These are phyloP conservation scores for Gymnothorax javanicus DNA, from an alignment of 2,797 vertebrate species.

Conservation along the genomic window DNA sequence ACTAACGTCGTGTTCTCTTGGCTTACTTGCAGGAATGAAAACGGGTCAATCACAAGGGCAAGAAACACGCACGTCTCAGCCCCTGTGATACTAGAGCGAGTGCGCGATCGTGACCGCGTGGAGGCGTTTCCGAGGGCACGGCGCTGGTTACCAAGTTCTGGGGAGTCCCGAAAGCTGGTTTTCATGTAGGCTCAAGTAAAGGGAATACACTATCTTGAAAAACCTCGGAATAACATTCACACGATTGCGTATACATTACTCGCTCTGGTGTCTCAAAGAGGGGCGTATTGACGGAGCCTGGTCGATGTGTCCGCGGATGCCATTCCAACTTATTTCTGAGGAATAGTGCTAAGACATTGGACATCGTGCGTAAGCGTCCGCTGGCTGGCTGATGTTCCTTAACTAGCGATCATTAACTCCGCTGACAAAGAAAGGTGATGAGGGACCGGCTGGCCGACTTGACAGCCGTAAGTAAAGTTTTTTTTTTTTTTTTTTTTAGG, in stretches of 20 bases:
- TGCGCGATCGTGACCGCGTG: conserved; percentile 19
- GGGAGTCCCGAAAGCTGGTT: conserved; percentile 19
- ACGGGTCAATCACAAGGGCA: neutral
- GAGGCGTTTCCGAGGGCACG: conserved; percentile 19
- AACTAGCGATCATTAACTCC: neutral
- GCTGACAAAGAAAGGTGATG: conserved; percentile 60
- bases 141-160: neutral
- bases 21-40: neutral
- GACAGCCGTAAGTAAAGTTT: conserved; percentile 67
- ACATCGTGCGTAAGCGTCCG: conserved; percentile 8
- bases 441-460: conserved; percentile 81
- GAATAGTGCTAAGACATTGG: conserved; percentile 6
- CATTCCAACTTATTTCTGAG: neutral
- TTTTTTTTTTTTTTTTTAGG: neutral
- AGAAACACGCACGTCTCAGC: neutral
- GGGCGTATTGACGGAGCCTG: neutral
- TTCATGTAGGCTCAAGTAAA: neutral
- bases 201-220: neutral
- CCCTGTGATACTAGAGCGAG: neutral
- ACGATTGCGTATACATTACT: neutral
- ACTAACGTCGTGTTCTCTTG: neutral
- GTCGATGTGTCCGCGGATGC: neutral
- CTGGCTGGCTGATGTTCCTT: conserved; percentile 23
- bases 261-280: neutral
- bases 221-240: neutral